Evolutionary conservation across 1,140 invertebrate genomes (phyloP), one percentile per base, ranked within the genome.

Genomic region (Drosophila subpulchrella): DNA sequence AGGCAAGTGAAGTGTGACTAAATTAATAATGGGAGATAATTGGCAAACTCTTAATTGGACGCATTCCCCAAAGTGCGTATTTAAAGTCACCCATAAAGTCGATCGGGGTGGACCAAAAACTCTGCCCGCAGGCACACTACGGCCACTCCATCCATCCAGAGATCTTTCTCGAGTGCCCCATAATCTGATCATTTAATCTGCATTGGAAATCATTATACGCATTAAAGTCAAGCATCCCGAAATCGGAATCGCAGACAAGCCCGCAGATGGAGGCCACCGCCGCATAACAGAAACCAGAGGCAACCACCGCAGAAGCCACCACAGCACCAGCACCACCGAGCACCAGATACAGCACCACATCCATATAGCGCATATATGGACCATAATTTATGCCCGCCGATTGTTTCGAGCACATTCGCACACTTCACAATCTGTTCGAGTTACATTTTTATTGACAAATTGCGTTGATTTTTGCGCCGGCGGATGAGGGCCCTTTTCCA

Each of bases 371-470:
- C 53, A 50, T 73, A 81, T 74, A 70, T 71, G 60, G 79, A 83
- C 61, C 63, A 84, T 84, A 88, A 88, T 88, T 88, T 88, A 88
- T 86, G 83, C 83, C 72, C 80, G 67, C 51, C 83, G 84, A 86
- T 88, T 86, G 83, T 86, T 86, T 88, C 80, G 65, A 89, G 84
- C 84, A 89, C 84, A 88, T 84, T 88, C 84, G 84, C 84, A 89
- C 84, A 88, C 84, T 88, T 88, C 84, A 89, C 83, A 88, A 88
- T 88, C 83, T 88, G 83, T 88, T 88, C 72, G 80, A 88, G 84
- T 89, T 89, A 89, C 85, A 89, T 84, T 88, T 91, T 91, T 91
- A 91, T 91, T 91, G 89, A 91, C 89, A 91, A 91, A 91, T 91
- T 91, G 89, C 88, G 85, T 86, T 89, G 86, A 89, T 89, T 89